Evolutionary conservation across 2,888 invertebrate species (phyloP).

Genomic region (Orchestes rusci): DNA sequence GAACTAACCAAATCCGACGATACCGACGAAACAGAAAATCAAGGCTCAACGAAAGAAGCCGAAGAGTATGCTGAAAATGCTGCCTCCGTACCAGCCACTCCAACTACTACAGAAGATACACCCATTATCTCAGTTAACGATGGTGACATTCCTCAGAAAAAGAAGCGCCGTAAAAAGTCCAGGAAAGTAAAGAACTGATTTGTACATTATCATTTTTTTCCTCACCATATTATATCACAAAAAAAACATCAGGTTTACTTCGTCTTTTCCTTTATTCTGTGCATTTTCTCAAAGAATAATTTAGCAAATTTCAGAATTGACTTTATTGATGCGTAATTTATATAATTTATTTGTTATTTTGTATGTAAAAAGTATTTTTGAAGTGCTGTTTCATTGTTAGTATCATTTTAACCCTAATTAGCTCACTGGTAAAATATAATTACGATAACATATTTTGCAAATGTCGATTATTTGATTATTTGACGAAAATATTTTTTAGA

Average conservation of each 20-base stretch:
- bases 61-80: constrained; percentile 44
- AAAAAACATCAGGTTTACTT: no score
- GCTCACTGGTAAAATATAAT: no score
- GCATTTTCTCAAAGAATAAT: no score
- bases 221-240: constrained; percentile 14
- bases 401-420: no score
- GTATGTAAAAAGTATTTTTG: constrained; percentile 16
- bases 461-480: no score
- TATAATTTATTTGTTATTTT: constrained; percentile 16
- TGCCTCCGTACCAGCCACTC: constrained; percentile 46
- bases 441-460: no score
- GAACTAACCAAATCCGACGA: constrained; percentile 53
- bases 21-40: constrained; percentile 21
- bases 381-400: no score
- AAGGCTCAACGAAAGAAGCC: constrained; percentile 49
- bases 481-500: no score
- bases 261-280: no score
- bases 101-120: constrained; percentile 49
- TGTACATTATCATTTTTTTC: constrained; percentile 36
- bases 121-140: constrained; percentile 46
- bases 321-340: no score
- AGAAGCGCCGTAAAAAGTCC: constrained; percentile 48
- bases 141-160: constrained; percentile 39
- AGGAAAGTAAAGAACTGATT: constrained; percentile 49
- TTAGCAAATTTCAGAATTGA: no score